Base-by-base conservation (phyloP, 2,888 invertebrate species). In the Apotomis betuletana region DNA sequence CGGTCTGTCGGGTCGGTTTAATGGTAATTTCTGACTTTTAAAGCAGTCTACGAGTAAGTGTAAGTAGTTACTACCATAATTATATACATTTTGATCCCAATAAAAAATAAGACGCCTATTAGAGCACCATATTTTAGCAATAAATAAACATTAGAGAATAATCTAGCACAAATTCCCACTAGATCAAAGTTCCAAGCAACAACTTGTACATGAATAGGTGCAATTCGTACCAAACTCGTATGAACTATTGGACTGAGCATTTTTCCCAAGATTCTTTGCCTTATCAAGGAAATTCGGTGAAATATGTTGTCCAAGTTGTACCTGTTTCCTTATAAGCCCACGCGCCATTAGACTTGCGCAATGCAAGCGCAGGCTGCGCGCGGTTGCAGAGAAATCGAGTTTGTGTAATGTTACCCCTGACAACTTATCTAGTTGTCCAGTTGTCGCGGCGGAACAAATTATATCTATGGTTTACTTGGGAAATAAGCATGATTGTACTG, bases 311-410 rank as follows among this genome's bases (percentile, higher is more conserved):
- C 79, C 79, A 82, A 81, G 80, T 82, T 79, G 75, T 74, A 77
- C 77, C 70, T 70, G 79, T 86, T 89, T 86, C 88, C 90, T 87
- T 90, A 85, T 84, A 88, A 83, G 87, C 77, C 77, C 78, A 83
- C 77, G 77, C 77, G 81, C 84, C 81, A 81, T 83, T 85, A 82
- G 75, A 51, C 77, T 90, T 89, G 82, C 86, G 85, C 83, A 88
- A 88, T 86, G 85, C 83, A 88, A 88, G 78, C 79, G 75, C 41
- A 1, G 6, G 41, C 41, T 73, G 27, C 73, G 76, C 75, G 85
- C 81, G 86, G 85, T 81, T 78, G 76, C 76, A 80, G 85, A 85
- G 88, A 89, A 88, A 90, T 86, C 85, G 81, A 77, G 83, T 87
- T 88, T 86, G 83, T 82, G 86, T 79, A 88, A 87, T 81, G 75